A percentile compares a stretch with the other conserved stretches of the same genome.
Evolutionary conservation across 1,140 invertebrate genomes (phyloP).

Genomic region (Nixonia krombeini): DNA sequence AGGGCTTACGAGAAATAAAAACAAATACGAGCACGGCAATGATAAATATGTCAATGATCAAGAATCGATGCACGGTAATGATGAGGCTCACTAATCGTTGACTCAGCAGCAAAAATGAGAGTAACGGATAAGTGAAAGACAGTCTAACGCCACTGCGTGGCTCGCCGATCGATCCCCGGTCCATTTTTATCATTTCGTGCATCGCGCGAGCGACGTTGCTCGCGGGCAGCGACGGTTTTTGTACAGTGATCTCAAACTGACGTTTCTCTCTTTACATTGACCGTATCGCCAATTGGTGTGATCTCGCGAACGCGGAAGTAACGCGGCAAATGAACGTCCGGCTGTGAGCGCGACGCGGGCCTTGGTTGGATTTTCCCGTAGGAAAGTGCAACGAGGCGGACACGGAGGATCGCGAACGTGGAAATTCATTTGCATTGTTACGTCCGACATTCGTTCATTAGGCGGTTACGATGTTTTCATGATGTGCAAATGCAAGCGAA

Average conservation of each 20-base stretch:
- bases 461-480: conserved; percentile 52
- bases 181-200: conserved; percentile 16
- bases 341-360: too few species aligned
- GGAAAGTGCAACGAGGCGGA: background rate
- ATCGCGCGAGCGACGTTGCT: too few species aligned
- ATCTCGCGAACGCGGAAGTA: conserved; percentile 46
- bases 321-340: conserved; percentile 37
- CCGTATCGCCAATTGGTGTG: conserved; percentile 56
- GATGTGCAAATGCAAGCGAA: conserved; percentile 64
- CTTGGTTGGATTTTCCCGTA: conserved; percentile 9
- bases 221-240: conserved; percentile 57
- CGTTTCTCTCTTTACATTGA: conserved; percentile 50
- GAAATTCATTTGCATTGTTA: conserved; percentile 24
- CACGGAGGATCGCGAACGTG: background rate
- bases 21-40: conserved; percentile 67
- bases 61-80: conserved; percentile 54
- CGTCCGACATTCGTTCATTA: conserved; percentile 6
- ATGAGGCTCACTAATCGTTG: conserved; percentile 53
- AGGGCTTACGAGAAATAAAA: conserved; percentile 61
- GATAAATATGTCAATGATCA: conserved; percentile 57
- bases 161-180: too few species aligned
- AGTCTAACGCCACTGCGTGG: conserved; percentile 38
- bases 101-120: conserved; percentile 49
- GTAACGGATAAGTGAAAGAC: conserved; percentile 35
- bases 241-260: conserved; percentile 70